Percentiles rank a stretch among this genome's conserved stretches.
Conservation (phyloP, 2,797 vertebrate genomes). For the Xiphorhynchus erythropygius region DNA sequence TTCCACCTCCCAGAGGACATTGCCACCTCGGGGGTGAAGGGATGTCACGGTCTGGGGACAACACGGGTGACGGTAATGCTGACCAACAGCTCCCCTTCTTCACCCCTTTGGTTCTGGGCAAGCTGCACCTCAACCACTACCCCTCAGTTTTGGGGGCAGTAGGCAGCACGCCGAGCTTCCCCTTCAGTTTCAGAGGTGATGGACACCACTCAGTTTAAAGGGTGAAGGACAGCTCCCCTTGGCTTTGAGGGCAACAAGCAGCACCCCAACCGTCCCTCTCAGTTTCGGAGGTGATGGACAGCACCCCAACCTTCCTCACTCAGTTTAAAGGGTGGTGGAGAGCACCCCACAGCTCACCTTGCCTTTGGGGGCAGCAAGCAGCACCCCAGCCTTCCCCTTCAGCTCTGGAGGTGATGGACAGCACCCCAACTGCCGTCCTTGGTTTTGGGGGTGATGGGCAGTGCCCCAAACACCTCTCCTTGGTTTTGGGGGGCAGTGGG, state of each 20-base stretch:
- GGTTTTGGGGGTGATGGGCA: background rate
- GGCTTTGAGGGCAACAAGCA: rapidly evolving
- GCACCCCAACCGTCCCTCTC: rapidly evolving
- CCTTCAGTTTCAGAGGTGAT: background rate
- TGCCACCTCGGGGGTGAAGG: background rate
- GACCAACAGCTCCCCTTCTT: background rate
- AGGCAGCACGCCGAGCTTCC: background rate
- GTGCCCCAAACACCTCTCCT: too few relatives aligned
- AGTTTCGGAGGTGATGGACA: rapidly evolving
- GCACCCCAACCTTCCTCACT: rapidly evolving
- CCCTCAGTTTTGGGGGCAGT: rapidly evolving
- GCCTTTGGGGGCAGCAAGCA: rapidly evolving
- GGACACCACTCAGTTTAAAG: rapidly evolving
- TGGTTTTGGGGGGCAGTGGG: too few relatives aligned
- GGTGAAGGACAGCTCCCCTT: rapidly evolving
- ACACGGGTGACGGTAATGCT: rapidly evolving
- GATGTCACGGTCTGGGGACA: rapidly evolving
- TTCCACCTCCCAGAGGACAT: background rate
- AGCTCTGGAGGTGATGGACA: too few relatives aligned
- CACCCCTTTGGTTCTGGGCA: rapidly evolving
- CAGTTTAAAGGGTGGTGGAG: rapidly evolving
- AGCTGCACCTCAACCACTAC: too few relatives aligned
- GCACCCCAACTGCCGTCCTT: too few relatives aligned
- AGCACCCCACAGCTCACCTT: too few relatives aligned
- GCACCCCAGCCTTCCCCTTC: background rate